phyloP scores from a whole-genome alignment of 2,113 vertebrate species.

The Chaetodon trifascialis region DNA sequence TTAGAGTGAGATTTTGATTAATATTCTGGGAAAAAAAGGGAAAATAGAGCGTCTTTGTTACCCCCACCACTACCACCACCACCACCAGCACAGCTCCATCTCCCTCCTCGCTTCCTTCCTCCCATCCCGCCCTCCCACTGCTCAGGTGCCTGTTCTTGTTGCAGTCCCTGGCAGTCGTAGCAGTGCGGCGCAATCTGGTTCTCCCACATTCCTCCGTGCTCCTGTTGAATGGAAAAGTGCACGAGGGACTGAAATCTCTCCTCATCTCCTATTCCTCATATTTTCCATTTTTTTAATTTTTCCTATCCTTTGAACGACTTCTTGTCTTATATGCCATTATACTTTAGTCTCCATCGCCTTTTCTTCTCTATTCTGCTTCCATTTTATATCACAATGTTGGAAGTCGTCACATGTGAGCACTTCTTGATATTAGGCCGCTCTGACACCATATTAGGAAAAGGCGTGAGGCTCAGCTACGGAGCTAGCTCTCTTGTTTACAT shows the following conservation, averaged over 20 bases:
- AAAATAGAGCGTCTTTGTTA: slow-evolving; percentile 29
- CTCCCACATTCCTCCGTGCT: slow-evolving; percentile 43
- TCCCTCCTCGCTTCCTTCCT: slow-evolving; percentile 55
- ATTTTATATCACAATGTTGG: slow-evolving; percentile 10
- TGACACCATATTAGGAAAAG: slow-evolving; percentile 67
- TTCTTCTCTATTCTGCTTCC: background rate
- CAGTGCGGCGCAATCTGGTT: slow-evolving; percentile 44
- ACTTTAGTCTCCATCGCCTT: background rate
- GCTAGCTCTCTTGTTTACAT: slow-evolving; percentile 56
- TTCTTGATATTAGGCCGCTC: slow-evolving; percentile 22
- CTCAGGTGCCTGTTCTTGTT: slow-evolving; percentile 68
- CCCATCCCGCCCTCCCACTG: slow-evolving; percentile 52
- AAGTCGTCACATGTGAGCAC: slow-evolving; percentile 9
- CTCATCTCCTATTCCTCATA: slow-evolving; percentile 17
- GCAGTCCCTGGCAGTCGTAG: slow-evolving; percentile 44
- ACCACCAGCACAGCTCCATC: background rate
- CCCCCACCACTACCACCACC: background rate
- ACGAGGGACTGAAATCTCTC: background rate
- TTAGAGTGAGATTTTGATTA: slow-evolving; percentile 22
- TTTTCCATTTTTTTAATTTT: background rate
- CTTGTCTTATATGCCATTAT: background rate
- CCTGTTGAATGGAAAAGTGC: slow-evolving; percentile 36
- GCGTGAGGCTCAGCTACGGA: slow-evolving; percentile 20
- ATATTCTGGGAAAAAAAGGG: background rate
- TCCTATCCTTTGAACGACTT: too few relatives aligned